A percentile compares a stretch with the other conserved stretches of the same genome.
phyloP scores from a whole-genome alignment of 2,888 invertebrate species.

The Plagiodera versicolora region DNA sequence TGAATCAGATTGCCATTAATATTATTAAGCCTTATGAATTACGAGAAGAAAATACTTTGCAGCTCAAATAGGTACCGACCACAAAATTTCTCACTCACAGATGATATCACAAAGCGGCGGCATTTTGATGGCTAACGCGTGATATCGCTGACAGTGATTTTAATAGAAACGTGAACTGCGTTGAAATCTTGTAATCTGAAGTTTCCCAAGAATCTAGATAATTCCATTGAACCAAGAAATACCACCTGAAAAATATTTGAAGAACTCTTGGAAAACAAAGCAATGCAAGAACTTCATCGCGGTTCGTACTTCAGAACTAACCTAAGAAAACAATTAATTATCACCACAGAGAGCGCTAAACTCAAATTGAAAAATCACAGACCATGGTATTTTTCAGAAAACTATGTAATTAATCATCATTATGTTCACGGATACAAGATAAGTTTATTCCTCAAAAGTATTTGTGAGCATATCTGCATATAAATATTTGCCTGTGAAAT shows the following conservation, averaged over 20 bases:
- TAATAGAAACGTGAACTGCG: neutral
- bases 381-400: constrained; percentile 18
- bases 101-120: no score
- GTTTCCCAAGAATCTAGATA: neutral
- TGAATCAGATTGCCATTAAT: neutral
- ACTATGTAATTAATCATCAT: neutral
- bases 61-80: neutral
- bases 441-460: neutral
- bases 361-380: constrained; percentile 24
- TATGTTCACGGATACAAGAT: constrained; percentile 4
- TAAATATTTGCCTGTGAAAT: constrained; percentile 29
- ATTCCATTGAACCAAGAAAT: no score
- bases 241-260: neutral
- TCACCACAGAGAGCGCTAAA: constrained; percentile 24
- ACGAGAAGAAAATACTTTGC: neutral
- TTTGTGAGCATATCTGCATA: constrained; percentile 11
- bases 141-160: neutral
- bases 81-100: neutral
- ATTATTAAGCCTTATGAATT: neutral
- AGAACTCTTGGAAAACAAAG: neutral
- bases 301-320: neutral
- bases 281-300: neutral
- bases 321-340: constrained; percentile 15
- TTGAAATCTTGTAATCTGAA: neutral
- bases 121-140: neutral